Evolutionary conservation across 2,797 vertebrate species (phyloP), one percentile per base, ranked within the genome.

Genomic region (Salmo trutta): DNA sequence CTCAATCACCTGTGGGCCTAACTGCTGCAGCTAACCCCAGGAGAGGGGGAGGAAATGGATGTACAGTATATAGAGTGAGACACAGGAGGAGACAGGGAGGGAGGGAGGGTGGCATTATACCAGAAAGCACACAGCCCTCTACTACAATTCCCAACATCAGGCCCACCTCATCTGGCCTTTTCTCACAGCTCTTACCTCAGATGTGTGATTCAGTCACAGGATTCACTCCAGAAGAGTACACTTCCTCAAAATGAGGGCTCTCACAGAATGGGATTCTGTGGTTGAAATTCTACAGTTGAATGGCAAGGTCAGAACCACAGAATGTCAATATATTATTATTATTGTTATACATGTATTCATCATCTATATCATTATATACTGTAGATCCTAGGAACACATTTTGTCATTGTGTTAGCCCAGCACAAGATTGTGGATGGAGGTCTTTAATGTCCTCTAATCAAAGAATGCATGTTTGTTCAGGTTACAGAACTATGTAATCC

Each of bases 11-110:
- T 24, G 8, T 36, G 15, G 27, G 14, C 47, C 70, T 29, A 15
- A 29, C 14, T 24, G 51, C 70, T 54, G 0, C 15, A 24, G 87
- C 89, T 89, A 78, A 7, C 15, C 54, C 3, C 24, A 36, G 72
- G 12, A n/a, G 19, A 33, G 65, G 29, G 15, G 36, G 15, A 51
- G 68, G 36, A n/a, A 6, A 41, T 3, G 7, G 68, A 4, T 19
- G 31, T 69, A 21, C 14, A 36, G 31, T 69, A 21, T 47, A 36
- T 51, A 2, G 27, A 66, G 8, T 24, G 8, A 66, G 14, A 27
- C 21, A 66, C 21, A 66, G 41, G 41, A 47, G 41, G 41, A 47
- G 10, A 47, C 10, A 66, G 5, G 16, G 71, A 78, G 36, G 33
- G 29, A 69, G 2, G 36, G 52, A 41, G 19, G 51, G 12, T 71